Evolutionary conservation across 1,140 invertebrate species (phyloP).

Genomic region (Heliconius congener): DNA sequence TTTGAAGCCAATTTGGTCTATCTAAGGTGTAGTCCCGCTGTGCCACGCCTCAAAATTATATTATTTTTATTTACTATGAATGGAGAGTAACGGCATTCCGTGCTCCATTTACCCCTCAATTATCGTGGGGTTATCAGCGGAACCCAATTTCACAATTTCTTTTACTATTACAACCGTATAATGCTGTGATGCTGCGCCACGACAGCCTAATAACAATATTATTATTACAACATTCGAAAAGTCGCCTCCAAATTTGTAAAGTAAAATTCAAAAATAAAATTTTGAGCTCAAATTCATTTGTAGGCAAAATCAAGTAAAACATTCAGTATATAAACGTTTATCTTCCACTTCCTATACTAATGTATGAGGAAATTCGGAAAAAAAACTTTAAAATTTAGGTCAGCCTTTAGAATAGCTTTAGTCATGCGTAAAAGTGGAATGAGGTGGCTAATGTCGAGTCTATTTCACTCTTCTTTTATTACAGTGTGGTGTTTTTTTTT

Average conservation of each 20-base stretch:
- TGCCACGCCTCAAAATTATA: too few relatives aligned
- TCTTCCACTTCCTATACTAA: neutral
- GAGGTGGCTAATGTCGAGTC: neutral
- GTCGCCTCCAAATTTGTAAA: neutral
- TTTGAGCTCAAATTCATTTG: neutral
- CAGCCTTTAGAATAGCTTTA: slow-evolving; percentile 12
- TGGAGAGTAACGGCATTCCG: too few relatives aligned
- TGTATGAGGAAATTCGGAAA: neutral
- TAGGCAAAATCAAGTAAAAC: neutral
- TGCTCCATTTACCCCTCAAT: too few relatives aligned
- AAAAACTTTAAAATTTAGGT: slow-evolving; percentile 18
- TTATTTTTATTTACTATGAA: too few relatives aligned
- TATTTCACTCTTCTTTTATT: neutral
- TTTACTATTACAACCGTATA: too few relatives aligned
- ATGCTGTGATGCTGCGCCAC: too few relatives aligned
- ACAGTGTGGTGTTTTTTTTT: neutral
- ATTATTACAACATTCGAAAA: neutral
- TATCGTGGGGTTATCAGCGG: too few relatives aligned
- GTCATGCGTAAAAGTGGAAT: neutral
- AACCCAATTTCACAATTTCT: too few relatives aligned
- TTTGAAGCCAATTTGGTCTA: too few relatives aligned
- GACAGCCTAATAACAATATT: neutral
- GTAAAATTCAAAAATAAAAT: neutral
- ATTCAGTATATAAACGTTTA: slow-evolving; percentile 5
- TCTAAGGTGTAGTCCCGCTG: too few relatives aligned